Evolutionary conservation across 2,888 invertebrate species (phyloP), one percentile per base, ranked within the genome.

Genomic region (Conchocele bisecta): DNA sequence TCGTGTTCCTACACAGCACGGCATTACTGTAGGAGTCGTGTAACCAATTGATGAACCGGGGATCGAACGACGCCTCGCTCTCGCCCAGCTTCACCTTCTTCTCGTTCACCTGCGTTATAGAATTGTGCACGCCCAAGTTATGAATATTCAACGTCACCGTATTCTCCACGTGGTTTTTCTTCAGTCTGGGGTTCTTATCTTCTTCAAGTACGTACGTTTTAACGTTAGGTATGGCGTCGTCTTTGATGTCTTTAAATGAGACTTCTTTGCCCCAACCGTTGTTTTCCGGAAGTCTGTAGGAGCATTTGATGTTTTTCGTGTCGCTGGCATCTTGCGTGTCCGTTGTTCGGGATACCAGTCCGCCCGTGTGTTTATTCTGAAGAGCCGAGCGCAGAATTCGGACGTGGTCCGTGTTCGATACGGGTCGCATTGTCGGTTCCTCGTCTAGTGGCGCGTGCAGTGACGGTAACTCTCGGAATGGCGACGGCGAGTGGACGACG

Each of bases 121-220:
- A 79, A 29, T 83, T 81, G 64, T 83, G 83, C 17, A 83, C 83
- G 20, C 66, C 78, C 1, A 83, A 37, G 48, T 83, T 83, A 58
- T 83, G 83, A 2, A 63, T 67, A 42, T 74, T 83, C 9, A 83
- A 58, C 2, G 81, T 79, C 22, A 74, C 77, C 6, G 71, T 35
- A 24, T 56, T 70, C 35, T 77, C 68, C 26, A 71, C 57, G 20
- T 74, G 61, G 24, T 61, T 72, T 60, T 76, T 76, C 51, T 69
- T 77, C 31, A 70, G 71, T 29, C 72, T 77, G 1, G 64, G 46
- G 7, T 57, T 61, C 15, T 42, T 57, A 28, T 71, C 74, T 33
- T 77, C 71, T 48, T 81, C 78, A 1, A 83, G 67, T 17, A 81
- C 81, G 22, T 83, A 83, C 11, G 83, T 83, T 60, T 81, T 81